These are phyloP conservation scores for Platygyra sinensis DNA, from an alignment of 64 coral and sea anemone genomes.

Conservation along the genomic window DNA sequence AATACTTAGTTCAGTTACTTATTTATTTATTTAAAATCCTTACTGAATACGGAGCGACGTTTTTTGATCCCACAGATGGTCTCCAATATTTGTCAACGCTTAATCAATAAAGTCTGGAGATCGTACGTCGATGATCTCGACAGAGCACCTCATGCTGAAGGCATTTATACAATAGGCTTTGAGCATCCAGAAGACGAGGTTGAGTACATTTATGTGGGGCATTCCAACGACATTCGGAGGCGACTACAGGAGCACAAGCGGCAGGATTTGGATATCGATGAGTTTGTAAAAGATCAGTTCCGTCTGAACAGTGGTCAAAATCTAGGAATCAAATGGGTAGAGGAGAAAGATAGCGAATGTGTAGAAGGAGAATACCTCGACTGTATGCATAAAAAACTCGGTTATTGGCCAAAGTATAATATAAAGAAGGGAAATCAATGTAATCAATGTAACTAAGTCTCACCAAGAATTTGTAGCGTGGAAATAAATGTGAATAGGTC, in stretches of 20 bases:
- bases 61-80: background rate
- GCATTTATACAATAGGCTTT: conserved; percentile 13
- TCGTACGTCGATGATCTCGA: background rate
- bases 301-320: background rate
- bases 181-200: background rate
- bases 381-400: background rate
- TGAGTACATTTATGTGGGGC: background rate
- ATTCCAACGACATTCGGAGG: background rate
- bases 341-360: background rate
- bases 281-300: background rate
- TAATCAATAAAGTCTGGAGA: conserved; percentile 15
- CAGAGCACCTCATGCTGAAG: background rate
- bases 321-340: background rate
- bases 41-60: too few relatives aligned
- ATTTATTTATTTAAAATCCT: too few relatives aligned
- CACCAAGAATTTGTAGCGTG: background rate
- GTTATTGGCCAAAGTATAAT: background rate
- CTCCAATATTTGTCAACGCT: conserved; percentile 3
- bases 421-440: background rate
- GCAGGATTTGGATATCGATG: background rate
- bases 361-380: background rate
- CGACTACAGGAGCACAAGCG: background rate
- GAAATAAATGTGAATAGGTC: background rate
- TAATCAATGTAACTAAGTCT: background rate
- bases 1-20: too few relatives aligned